phyloP scores from a whole-genome alignment of 2,113 vertebrate genomes.

The Phrynosoma platyrhinos region DNA sequence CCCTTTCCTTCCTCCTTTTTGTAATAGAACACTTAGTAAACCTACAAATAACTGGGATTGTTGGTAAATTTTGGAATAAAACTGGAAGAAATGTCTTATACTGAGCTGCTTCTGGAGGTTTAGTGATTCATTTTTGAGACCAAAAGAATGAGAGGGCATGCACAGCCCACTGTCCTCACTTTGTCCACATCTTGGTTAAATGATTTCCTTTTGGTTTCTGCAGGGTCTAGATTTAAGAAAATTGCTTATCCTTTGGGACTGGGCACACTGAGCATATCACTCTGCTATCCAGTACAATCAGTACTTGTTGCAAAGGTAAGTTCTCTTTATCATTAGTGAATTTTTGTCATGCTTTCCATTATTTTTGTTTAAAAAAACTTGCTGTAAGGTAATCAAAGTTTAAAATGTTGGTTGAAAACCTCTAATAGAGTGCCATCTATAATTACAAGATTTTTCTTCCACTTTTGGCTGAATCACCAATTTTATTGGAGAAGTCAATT shows the following conservation, averaged over 20 bases:
- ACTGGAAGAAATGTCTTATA: no score
- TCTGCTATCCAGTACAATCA: constrained; percentile 89
- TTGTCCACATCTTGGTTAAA: not conserved
- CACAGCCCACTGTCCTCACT: no score
- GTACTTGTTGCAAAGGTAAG: constrained; percentile 88
- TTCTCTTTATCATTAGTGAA: not conserved
- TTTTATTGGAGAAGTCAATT: not conserved
- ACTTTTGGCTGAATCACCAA: not conserved
- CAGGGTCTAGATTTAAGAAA: constrained; percentile 88
- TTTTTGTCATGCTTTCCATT: not conserved
- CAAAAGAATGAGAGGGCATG: no score
- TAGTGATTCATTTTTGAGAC: no score
- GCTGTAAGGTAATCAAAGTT: not conserved
- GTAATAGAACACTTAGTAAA: no score
- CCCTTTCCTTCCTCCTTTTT: no score
- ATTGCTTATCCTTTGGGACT: constrained; percentile 83
- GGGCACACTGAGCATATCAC: constrained; percentile 80
- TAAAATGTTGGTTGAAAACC: not conserved
- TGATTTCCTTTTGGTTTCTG: constrained; percentile 53
- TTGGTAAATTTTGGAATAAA: no score
- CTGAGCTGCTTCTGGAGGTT: no score
- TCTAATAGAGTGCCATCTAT: not conserved
- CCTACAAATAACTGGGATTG: no score
- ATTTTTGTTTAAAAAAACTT: not conserved
- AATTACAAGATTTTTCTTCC: not conserved